A percentile compares a stretch with the other conserved stretches of the same genome.
These are phyloP conservation scores for Anhinga anhinga DNA, from an alignment of 2,113 vertebrate genomes.

Conservation along the genomic window DNA sequence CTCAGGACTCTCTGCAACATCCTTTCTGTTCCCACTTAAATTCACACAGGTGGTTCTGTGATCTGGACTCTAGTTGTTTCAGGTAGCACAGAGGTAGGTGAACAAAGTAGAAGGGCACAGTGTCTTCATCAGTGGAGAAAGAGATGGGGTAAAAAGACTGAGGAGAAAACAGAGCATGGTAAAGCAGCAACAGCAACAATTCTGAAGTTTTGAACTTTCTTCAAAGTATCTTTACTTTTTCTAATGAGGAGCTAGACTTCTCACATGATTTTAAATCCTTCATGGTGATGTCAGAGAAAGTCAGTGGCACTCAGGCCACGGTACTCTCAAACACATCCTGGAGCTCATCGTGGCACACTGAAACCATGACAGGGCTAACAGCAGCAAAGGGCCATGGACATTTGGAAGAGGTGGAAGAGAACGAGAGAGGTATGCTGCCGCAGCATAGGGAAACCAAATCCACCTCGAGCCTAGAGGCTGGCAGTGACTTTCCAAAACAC, in stretches of 20 bases:
- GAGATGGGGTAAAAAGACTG: neutral
- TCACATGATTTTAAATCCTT: neutral
- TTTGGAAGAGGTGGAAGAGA: neutral
- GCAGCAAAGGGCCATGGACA: neutral
- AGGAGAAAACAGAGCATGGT: neutral
- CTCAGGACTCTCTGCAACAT: neutral
- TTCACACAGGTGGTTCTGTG: neutral
- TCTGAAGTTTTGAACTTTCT: neutral
- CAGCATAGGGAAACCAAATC: neutral
- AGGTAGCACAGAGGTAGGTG: neutral
- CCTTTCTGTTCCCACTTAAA: neutral
- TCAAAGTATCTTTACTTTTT: neutral
- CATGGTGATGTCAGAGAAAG: neutral
- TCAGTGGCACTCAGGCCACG: neutral
- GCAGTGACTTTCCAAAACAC: neutral
- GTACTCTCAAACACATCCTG: neutral
- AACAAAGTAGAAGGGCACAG: neutral
- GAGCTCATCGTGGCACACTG: neutral
- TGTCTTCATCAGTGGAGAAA: neutral
- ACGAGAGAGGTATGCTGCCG: neutral
- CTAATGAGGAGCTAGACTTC: neutral
- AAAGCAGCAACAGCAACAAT: neutral
- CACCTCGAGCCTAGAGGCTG: neutral
- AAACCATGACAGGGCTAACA: neutral
- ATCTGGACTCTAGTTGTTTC: neutral